Base-by-base conservation (phyloP, 2,113 vertebrate genomes). In the Helogale parvula region DNA sequence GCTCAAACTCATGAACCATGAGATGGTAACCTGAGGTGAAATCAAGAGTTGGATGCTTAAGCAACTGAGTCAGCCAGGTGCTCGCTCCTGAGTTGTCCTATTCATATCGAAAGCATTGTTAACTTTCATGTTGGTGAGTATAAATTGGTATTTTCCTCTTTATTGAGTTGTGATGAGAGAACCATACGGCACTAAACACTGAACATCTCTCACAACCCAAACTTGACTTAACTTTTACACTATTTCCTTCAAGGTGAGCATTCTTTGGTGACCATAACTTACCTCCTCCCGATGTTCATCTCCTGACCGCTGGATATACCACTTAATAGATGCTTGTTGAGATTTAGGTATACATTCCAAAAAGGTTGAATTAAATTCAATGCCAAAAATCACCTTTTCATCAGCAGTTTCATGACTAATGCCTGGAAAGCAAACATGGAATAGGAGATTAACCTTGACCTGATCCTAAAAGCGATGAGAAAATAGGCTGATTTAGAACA, bases 331-430 rank as follows among this genome's bases (percentile, higher is more conserved):
- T 94, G 99, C 99, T 99, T 99, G 99, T 81, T 99, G 99, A 93
- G 99, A 99, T 98, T 99, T 99, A 97, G 99, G 99, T 97, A 99
- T 98, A 96, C 99, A 99, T 99, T 99, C 99, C 94, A 99, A 99
- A 98, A 99, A 99, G 29, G 99, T 99, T 80, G 99, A 99, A 99
- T 99, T 99, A 98, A 99, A 99, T 98, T 99, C 99, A 98, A 99
- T 99, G 95, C 99, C 99, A 96, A 99, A 99, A 98, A 99, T 99
- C 98, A 99, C 98, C 98, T 99, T 99, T 99, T 99, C 99, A 98
- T 99, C 99, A 96, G 99, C 98, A 98, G 98, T 98, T 98, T 99
- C 99, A 97, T 98, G 99, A 98, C 98, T 99, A 98, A 98, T 98
- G 98, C 98, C 99, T 99, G 98, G 95, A 99, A 98, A 98, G 98